Evolutionary conservation across 1,140 invertebrate genomes (phyloP).

Genomic region (Drosophila sp.): DNA sequence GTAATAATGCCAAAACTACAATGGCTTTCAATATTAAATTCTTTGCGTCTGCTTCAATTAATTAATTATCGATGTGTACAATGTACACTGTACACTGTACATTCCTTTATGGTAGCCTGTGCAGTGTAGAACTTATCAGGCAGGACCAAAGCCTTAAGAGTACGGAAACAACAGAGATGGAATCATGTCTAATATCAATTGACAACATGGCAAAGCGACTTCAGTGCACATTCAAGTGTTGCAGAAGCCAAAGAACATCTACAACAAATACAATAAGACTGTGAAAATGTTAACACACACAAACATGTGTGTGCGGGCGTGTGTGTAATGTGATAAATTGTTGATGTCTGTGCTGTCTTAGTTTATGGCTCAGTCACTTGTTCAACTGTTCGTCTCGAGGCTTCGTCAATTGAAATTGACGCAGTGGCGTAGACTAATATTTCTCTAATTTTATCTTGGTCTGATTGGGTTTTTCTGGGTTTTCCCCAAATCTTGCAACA

Average conservation of each 20-base stretch:
- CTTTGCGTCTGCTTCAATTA: slow-evolving; percentile 15
- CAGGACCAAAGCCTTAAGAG: background rate
- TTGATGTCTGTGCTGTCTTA: slow-evolving; percentile 26
- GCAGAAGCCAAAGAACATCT: background rate
- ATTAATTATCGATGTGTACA: slow-evolving; percentile 18
- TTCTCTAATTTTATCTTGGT: too few species aligned
- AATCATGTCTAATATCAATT: slow-evolving; percentile 20
- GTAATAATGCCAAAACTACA: slow-evolving; percentile 1
- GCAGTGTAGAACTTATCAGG: background rate
- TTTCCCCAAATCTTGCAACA: too few species aligned
- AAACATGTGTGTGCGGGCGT: background rate
- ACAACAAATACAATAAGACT: slow-evolving; percentile 3
- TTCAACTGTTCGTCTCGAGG: background rate
- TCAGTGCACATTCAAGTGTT: slow-evolving; percentile 17
- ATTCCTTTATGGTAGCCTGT: background rate
- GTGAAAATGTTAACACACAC: slow-evolving; percentile 4
- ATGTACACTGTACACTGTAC: too few species aligned
- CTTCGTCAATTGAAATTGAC: slow-evolving; percentile 4
- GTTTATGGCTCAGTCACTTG: slow-evolving; percentile 37
- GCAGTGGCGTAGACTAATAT: slow-evolving; percentile 20
- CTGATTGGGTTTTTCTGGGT: too few species aligned
- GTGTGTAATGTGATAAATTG: slow-evolving; percentile 11
- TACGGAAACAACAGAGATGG: background rate
- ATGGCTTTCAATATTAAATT: background rate
- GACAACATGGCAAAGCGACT: slow-evolving; percentile 23